Evolutionary conservation across 2,797 vertebrate genomes (phyloP).

Genomic region (Enoplosus armatus): DNA sequence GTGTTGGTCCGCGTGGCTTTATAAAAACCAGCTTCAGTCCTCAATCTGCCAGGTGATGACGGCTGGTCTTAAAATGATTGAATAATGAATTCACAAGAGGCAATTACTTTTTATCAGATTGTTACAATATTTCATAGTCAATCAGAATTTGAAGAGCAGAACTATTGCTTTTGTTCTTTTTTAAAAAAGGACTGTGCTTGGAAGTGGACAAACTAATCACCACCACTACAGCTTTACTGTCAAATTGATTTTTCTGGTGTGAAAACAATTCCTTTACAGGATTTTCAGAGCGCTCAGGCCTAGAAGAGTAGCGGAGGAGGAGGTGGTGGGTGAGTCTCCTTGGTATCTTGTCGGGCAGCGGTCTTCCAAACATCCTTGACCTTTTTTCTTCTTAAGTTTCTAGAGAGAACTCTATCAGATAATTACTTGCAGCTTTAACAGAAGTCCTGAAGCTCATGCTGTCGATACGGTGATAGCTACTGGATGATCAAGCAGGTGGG

Average conservation of each 20-base stretch:
- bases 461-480: slow-evolving; percentile 56
- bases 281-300: slow-evolving; percentile 12
- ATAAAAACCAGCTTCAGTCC: slow-evolving; percentile 1
- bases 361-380: slow-evolving; percentile 54
- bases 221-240: slow-evolving; percentile 17
- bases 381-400: slow-evolving; percentile 40
- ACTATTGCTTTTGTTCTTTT: neutral
- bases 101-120: slow-evolving; percentile 9
- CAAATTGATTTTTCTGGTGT: slow-evolving; percentile 33
- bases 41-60: slow-evolving; percentile 23
- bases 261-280: slow-evolving; percentile 28
- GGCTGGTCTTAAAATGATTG: slow-evolving; percentile 18
- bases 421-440: slow-evolving; percentile 63
- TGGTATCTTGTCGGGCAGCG: slow-evolving; percentile 17
- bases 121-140: neutral
- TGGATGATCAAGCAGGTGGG: slow-evolving; percentile 39
- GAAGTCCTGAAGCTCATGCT: slow-evolving; percentile 47
- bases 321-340: neutral
- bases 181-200: neutral
- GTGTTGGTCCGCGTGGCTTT: neutral
- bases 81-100: slow-evolving; percentile 8
- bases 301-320: neutral
- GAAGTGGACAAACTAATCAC: slow-evolving; percentile 28
- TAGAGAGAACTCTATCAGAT: slow-evolving; percentile 57
- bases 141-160: neutral